phyloP scores from a whole-genome alignment of 1,140 invertebrate genomes.

The Luehdorfia chinensis region DNA sequence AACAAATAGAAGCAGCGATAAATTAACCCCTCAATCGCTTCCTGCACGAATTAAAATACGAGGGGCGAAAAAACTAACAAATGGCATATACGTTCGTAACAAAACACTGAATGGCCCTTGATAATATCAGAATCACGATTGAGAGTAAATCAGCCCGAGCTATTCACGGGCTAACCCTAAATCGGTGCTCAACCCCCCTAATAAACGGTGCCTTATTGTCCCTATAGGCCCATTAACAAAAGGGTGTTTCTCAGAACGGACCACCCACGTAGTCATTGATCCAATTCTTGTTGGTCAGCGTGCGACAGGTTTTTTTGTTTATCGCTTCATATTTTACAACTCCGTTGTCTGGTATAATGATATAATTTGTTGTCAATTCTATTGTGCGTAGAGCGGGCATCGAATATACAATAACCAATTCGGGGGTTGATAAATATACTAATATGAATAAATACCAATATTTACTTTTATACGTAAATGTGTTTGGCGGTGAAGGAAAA shows the following conservation, averaged over 20 bases:
- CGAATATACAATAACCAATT: too few species aligned
- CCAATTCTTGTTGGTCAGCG: constrained; percentile 8
- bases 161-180: constrained; percentile 15
- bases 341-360: constrained; percentile 10
- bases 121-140: constrained; percentile 5
- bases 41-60: constrained; percentile 1
- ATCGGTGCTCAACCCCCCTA: constrained; percentile 10
- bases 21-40: not conserved
- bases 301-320: constrained; percentile 4
- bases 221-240: constrained; percentile 12
- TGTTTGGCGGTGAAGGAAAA: too few species aligned
- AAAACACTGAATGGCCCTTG: constrained; percentile 11
- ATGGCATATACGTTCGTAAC: constrained; percentile 4
- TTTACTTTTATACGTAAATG: too few species aligned
- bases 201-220: constrained; percentile 16
- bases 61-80: constrained; percentile 9
- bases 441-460: too few species aligned
- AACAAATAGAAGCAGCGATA: not conserved
- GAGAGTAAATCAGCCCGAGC: constrained; percentile 6
- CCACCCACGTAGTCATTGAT: constrained; percentile 17
- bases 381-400: constrained; percentile 3
- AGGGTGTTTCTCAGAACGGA: constrained; percentile 17
- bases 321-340: constrained; percentile 13
- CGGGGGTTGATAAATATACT: too few species aligned
- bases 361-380: constrained; percentile 14